phyloP scores from a whole-genome alignment of 92 coral and sea anemone species.

The Scolanthus callimorphus region DNA sequence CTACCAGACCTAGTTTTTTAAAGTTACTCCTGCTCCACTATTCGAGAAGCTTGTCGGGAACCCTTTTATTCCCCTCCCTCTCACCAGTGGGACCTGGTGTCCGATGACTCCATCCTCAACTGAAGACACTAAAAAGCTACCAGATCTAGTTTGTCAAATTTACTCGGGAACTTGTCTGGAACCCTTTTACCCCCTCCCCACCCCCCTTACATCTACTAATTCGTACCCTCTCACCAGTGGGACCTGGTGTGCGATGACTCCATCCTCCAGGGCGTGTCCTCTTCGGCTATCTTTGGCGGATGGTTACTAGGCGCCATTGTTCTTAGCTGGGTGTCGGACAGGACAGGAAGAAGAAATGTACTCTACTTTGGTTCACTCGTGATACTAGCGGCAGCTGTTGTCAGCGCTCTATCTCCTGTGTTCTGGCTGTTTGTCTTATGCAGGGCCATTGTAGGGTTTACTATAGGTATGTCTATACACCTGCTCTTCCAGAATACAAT shows the following conservation, averaged over 20 bases:
- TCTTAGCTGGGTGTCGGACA: conserved; percentile 70
- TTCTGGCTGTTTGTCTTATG: conserved; percentile 76
- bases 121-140: no score
- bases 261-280: conserved; percentile 64
- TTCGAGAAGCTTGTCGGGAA: background rate
- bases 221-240: conserved; percentile 58
- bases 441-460: conserved; percentile 67
- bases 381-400: conserved; percentile 38
- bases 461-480: conserved; percentile 69
- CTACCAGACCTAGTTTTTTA: no score
- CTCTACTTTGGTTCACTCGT: conserved; percentile 48
- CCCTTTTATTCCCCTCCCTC: background rate
- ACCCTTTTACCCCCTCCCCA: background rate
- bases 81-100: conserved; percentile 81
- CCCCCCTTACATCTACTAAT: no score
- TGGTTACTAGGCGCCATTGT: conserved; percentile 67
- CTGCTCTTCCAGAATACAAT: no score
- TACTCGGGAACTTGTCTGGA: background rate
- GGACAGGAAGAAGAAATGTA: conserved; percentile 67
- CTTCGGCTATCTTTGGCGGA: conserved; percentile 78
- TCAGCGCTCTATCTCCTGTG: conserved; percentile 53
- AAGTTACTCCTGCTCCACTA: no score
- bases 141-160: no score
- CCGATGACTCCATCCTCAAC: conserved; percentile 63
- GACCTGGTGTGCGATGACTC: conserved; percentile 83